Evolutionary conservation across 2,113 vertebrate species (phyloP), one percentile per base, ranked within the genome.

Genomic region (Hippocampus abdominalis): DNA sequence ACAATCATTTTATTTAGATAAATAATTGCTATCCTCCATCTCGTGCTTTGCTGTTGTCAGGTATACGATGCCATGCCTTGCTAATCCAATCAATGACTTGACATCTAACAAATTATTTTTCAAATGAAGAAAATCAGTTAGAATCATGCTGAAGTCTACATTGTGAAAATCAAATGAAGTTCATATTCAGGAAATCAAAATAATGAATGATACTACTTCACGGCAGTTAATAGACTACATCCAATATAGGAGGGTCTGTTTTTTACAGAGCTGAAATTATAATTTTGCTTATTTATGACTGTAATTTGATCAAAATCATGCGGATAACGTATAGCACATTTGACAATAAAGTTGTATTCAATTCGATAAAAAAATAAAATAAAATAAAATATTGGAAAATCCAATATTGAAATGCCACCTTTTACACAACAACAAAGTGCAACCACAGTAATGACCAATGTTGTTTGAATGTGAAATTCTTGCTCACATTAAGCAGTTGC

Each of bases 1-100:
- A 23, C 27, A 8, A 74, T 64, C 20, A 23, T 59, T 76, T 69
- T 62, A 16, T 1, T 25, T 44, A 4, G 25, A 27, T 46, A 46
- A 54, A 69, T 68, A 54, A 73, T 73, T 49, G 42, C 60, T n/a
- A 27, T 8, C 25, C 44, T 59, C 18, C 23, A 57, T 63, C 62
- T 72, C 71, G 66, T 46, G 21, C 67, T 69, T 63, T 46, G 53
- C 49, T 69, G 49, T 62, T 70, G 25, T 67, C 40, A 49, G 62
- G 61, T 56, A 64, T 66, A 70, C 23, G 60, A 70, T 48, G 56
- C 71, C 56, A 71, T 63, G 16, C 62, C 18, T 29, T 32, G 9
- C 40, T 75, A 18, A 57, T 60, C 62, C 8, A 49, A 42, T 60
- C 32, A 27, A 20, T 48, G 10, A 42, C 57, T n/a, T 39, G 25